Conservation (phyloP, 92 coral and sea anemone species). For the Porites cylindrica region DNA sequence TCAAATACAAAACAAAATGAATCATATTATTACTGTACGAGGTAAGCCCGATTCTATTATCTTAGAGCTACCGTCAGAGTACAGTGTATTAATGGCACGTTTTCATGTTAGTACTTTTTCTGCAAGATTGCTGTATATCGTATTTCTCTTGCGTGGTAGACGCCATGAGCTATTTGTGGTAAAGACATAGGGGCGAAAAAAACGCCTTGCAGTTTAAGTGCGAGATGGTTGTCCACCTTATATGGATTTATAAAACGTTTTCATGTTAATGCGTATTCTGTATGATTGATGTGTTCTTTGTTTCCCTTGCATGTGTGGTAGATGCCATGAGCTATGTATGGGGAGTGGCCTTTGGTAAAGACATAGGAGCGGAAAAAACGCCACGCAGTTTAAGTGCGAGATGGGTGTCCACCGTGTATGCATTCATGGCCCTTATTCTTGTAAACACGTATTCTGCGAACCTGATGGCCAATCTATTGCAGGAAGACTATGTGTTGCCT, state of each 20-base stretch:
- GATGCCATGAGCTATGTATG: constrained; percentile 85
- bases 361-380: constrained; percentile 85
- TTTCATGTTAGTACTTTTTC: too few relatives aligned
- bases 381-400: constrained; percentile 88
- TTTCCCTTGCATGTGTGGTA: not conserved
- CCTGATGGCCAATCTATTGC: constrained; percentile 79
- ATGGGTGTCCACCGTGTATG: constrained; percentile 76
- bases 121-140: not conserved
- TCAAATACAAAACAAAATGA: too few relatives aligned
- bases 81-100: too few relatives aligned
- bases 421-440: constrained; percentile 78
- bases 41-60: too few relatives aligned
- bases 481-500: constrained; percentile 56
- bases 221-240: too few relatives aligned
- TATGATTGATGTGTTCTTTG: not conserved
- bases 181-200: constrained; percentile 87
- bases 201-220: too few relatives aligned
- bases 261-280: too few relatives aligned
- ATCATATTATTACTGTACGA: too few relatives aligned
- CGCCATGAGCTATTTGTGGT: constrained; percentile 83
- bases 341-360: constrained; percentile 93
- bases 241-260: too few relatives aligned
- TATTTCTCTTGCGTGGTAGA: not conserved
- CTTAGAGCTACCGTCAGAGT: too few relatives aligned
- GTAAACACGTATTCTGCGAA: constrained; percentile 86